Evolutionary conservation across 2,797 vertebrate genomes (phyloP), one percentile per base, ranked within the genome.

Genomic region (Lepidocolaptes lacrymiger): DNA sequence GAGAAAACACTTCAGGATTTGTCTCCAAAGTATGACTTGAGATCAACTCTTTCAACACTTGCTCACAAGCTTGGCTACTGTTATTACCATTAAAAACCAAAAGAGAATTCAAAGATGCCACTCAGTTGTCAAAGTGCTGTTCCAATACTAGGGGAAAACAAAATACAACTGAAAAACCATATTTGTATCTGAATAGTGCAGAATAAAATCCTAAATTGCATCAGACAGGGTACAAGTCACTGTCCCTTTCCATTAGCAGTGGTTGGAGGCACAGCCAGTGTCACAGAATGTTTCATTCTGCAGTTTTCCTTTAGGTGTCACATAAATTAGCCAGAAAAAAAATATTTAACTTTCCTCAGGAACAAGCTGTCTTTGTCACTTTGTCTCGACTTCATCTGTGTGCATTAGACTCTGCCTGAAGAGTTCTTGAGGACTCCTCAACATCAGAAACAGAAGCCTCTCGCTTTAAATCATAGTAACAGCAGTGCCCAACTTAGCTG

Each of bases 321-420:
- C 56, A 72, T 61, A 88, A 95, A 97, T 96, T 74, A 95, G 44
- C 75, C 59, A 34, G 72, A 12, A 46, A 22, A n/a, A 75, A 88
- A 80, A 76, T 21, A 54, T 28, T 64, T 22, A 44, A 85, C 89
- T 59, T 80, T 93, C 67, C 90, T 81, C 56, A 69, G 95, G 88
- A 97, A 46, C 44, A 48, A n/a, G 39, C 59, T 75, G 73, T 94
- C 91, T 88, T 54, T 64, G 59, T 88, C 64, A 32, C 76, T 91
- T 89, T 89, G 80, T 68, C 94, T 88, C 72, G 49, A 69, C 62
- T 73, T 74, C 32, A 64, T 74, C 55, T 43, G 22, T 43, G 56
- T 49, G 66, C 51, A 51, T 44, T 84, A 49, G 26, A 64, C 28
- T 66, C 77, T 76, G 86, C 82, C 87, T 63, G 51, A 68, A 72